Base-by-base conservation (phyloP, 53 echinoderm and acorn worm genomes). In the Arbacia lixula region DNA sequence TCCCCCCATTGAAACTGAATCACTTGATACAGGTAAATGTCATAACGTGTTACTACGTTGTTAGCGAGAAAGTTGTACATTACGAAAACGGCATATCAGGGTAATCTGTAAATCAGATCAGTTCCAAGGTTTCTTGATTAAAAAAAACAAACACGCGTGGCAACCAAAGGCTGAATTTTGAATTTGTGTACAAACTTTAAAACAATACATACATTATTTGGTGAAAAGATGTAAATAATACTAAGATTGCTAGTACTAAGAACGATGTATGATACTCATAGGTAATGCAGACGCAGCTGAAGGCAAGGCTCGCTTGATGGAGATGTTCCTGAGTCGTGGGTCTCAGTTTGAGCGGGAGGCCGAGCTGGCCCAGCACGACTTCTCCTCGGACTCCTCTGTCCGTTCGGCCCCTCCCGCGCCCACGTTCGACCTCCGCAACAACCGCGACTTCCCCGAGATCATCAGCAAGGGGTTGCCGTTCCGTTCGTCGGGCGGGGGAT, bases 251-350 rank as follows among this genome's bases (percentile, higher is more conserved):
- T n/a, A n/a, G n/a, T n/a, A n/a, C n/a, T n/a, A n/a, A n/a, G n/a
- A n/a, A n/a, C n/a, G n/a, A n/a, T n/a, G n/a, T n/a, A n/a, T n/a
- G n/a, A n/a, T n/a, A n/a, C n/a, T 21, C 34, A 37, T 38, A 66
- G 66, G 38, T 5, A 66, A 36, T 10, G 66, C 5, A 20, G 66
- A 66, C 11, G 37, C 38, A 2, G 93, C 89, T 36, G 89, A 87
- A 72, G 94, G 94, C 3, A 94, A 94, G 65, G 94, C 91, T 14
- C 88, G 84, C 31, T 61, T 94, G 28, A 91, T 94, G 94, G 68
- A 89, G 58, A 94, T 71, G 75, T 94, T 94, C 54, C 82, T 94
- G 4, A 89, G 91, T 20, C 60, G 77, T 29, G 66, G 39, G 28
- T 78, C 79, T 16, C 83, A 89, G 35, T 66, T 73, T 25, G 60